phyloP scores from a whole-genome alignment of 2,888 invertebrate species.

The Xestia xanthographa region DNA sequence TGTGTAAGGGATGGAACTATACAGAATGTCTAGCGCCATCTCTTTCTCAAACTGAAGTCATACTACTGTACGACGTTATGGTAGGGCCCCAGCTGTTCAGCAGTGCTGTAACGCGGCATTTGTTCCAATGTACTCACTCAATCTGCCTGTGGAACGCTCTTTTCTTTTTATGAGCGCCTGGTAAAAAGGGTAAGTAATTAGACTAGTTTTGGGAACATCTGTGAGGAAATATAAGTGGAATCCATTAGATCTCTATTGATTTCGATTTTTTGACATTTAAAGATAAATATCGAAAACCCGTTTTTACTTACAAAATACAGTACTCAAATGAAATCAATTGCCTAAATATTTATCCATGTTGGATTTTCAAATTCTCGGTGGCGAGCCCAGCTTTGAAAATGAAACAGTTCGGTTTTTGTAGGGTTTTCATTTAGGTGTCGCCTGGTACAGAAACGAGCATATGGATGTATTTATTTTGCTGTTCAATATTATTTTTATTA shows the following conservation, averaged over 20 bases:
- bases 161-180: constrained; percentile 49
- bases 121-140: constrained; percentile 66
- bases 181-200: constrained; percentile 46
- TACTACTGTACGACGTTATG: background rate
- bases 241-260: background rate
- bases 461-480: no score
- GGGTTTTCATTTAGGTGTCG: background rate
- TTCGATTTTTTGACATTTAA: no score
- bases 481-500: no score
- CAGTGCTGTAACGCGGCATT: constrained; percentile 61
- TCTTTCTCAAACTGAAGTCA: background rate
- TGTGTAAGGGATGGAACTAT: background rate
- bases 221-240: background rate
- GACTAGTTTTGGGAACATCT: constrained; percentile 1
- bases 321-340: no score
- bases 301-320: background rate
- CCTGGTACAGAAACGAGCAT: background rate
- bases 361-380: background rate
- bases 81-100: constrained; percentile 59
- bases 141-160: constrained; percentile 56
- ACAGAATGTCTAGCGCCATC: background rate
- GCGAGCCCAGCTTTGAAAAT: background rate
- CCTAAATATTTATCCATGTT: background rate
- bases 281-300: background rate
- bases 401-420: background rate